Evolutionary conservation across 2,797 vertebrate species (phyloP), one percentile per base, ranked within the genome.

Genomic region (Thamnophis elegans): DNA sequence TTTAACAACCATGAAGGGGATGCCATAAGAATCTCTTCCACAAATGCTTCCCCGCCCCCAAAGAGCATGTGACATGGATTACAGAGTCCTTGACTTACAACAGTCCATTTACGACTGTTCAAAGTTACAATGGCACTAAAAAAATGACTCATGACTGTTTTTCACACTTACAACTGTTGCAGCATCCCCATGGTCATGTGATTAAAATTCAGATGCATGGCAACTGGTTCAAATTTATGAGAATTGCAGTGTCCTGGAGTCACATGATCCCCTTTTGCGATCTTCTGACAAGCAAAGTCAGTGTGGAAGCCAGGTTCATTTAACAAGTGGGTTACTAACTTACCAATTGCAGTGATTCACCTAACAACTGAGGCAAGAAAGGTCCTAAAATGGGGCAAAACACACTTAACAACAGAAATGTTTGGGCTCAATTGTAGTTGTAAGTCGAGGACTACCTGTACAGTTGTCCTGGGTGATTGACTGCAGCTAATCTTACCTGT

Each of bases 401-500:
- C 68, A 9, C 60, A 65, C 68, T 73, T 36, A 36, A 73, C 32
- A 36, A 73, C 7, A 36, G 16, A 73, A 32, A 73, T 20, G 0
- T 20, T 18, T 6, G 68, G 32, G n/a, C 16, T 73, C n/a, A 20
- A 7, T 20, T 20, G 68, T 73, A 32, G 16, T 73, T 1, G 7
- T 73, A 36, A 3, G 7, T 73, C 14, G 1, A 73, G n/a, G n/a
- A 9, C n/a, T 73, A 18, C 16, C n/a, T 68, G 62, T 68, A 59
- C 4, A 90, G 14, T 90, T n/a, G 55, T 7, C 14, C 4, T 1
- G 20, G 0, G 32, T 47, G 7, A 86, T 22, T 1, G 13, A 26
- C 13, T 53, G 28, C 25, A 12, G 51, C 0, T 5, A 89, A 60
- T 92, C 95, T 91, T 95, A 98, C 99, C 98, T 98, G 98, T 53